These are phyloP conservation scores for Aporophyla nigra DNA, from an alignment of 2,888 invertebrate genomes.

Conservation along the genomic window DNA sequence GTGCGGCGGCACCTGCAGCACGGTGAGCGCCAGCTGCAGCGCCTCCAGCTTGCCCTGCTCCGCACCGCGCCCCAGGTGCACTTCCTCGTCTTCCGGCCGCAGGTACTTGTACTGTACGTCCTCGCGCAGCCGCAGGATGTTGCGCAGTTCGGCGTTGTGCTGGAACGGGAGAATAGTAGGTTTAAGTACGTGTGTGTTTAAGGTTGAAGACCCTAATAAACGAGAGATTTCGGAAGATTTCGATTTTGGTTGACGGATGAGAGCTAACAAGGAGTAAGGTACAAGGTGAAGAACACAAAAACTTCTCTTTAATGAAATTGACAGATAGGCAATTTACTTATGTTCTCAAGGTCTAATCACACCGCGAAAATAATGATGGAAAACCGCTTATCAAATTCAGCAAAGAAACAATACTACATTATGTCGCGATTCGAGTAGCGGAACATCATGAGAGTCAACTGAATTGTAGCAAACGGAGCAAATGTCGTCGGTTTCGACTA, in stretches of 20 bases:
- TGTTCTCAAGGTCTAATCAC: neutral
- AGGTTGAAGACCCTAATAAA: neutral
- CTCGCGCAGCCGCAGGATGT: constrained; percentile 93
- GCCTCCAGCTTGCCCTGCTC: constrained; percentile 93
- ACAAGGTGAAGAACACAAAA: neutral
- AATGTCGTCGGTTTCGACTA: too few species aligned
- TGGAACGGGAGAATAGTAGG: constrained; percentile 67
- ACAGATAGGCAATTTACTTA: neutral
- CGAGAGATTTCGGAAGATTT: too few species aligned
- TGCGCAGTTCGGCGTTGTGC: constrained; percentile 94
- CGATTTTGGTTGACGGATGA: neutral
- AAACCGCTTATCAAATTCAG: too few species aligned
- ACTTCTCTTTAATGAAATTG: neutral
- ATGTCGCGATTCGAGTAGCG: too few species aligned
- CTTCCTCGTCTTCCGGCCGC: constrained; percentile 94
- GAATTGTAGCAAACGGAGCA: too few species aligned
- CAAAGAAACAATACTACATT: too few species aligned
- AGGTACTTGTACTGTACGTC: constrained; percentile 96
- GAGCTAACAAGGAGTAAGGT: neutral
- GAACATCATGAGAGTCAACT: too few species aligned
- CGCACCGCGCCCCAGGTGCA: constrained; percentile 78
- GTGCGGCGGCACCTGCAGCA: constrained; percentile 95
- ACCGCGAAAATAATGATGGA: too few species aligned
- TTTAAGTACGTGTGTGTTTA: neutral
- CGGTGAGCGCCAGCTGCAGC: constrained; percentile 96